Conservation (phyloP, 1,140 invertebrate species). For the Drosophila sturtevanti region DNA sequence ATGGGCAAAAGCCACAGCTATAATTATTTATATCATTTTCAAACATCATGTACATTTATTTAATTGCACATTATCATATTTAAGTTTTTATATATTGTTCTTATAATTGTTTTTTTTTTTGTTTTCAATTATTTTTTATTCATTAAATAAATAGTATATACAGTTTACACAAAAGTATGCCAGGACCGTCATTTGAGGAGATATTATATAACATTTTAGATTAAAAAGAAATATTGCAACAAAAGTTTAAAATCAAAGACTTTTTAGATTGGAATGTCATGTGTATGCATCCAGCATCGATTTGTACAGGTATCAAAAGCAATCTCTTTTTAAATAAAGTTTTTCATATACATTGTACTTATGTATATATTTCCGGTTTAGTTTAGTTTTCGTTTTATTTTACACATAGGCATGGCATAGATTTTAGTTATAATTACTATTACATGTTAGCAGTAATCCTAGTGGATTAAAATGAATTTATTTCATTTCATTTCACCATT, state of each 20-base stretch:
- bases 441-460: not conserved
- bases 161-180: too few species aligned
- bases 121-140: not conserved
- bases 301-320: too few species aligned
- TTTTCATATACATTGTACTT: too few species aligned
- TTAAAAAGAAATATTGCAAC: too few species aligned
- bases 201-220: too few species aligned
- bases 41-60: conserved; percentile 24
- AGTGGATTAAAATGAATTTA: conserved; percentile 24
- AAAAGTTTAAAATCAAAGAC: too few species aligned
- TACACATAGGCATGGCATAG: conserved; percentile 12
- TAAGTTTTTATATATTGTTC: not conserved
- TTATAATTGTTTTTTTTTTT: not conserved
- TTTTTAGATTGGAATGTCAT: too few species aligned
- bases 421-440: conserved; percentile 39
- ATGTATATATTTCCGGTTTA: not conserved
- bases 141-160: too few species aligned
- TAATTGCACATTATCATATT: conserved; percentile 33
- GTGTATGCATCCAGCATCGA: too few species aligned
- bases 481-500: conserved; percentile 42
- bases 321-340: too few species aligned
- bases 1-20: conserved; percentile 21
- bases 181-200: too few species aligned
- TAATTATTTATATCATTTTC: conserved; percentile 10
- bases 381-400: not conserved